A percentile compares a stretch with the other conserved stretches of the same genome.
phyloP scores from a whole-genome alignment of 2,797 vertebrate species.

The Epinephelus coioides region DNA sequence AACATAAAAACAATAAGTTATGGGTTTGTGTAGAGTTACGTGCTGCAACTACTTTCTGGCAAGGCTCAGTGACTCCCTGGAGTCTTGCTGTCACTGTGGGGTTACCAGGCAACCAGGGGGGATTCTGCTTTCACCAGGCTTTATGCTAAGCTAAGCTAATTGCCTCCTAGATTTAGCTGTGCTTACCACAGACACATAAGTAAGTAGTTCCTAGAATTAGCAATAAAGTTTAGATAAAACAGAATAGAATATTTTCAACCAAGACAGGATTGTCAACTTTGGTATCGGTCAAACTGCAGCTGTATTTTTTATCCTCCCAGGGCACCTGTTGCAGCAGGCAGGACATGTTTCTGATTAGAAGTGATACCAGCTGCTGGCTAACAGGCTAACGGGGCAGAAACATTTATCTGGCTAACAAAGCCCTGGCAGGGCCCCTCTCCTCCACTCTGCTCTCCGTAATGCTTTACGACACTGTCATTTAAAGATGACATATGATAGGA shows the following conservation, averaged over 20 bases:
- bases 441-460: slow-evolving; percentile 67
- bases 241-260: not conserved
- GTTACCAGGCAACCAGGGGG: too few species aligned
- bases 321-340: slow-evolving; percentile 71
- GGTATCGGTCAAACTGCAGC: not conserved
- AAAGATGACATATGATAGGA: slow-evolving; percentile 82
- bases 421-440: slow-evolving; percentile 74
- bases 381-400: slow-evolving; percentile 69
- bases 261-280: not conserved
- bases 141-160: not conserved
- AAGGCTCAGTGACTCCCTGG: too few species aligned
- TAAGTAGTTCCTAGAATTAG: not conserved
- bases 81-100: too few species aligned
- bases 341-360: slow-evolving; percentile 68
- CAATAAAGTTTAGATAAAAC: not conserved
- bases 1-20: not conserved
- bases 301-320: not conserved
- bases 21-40: too few species aligned
- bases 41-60: not conserved
- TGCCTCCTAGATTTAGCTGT: not conserved
- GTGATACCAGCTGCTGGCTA: slow-evolving; percentile 67
- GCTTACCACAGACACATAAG: not conserved
- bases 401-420: slow-evolving; percentile 85
- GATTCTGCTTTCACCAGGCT: not conserved
- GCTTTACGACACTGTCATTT: slow-evolving; percentile 83